Evolutionary conservation across 2,797 vertebrate genomes (phyloP), one percentile per base, ranked within the genome.

Genomic region (Esox lucius): DNA sequence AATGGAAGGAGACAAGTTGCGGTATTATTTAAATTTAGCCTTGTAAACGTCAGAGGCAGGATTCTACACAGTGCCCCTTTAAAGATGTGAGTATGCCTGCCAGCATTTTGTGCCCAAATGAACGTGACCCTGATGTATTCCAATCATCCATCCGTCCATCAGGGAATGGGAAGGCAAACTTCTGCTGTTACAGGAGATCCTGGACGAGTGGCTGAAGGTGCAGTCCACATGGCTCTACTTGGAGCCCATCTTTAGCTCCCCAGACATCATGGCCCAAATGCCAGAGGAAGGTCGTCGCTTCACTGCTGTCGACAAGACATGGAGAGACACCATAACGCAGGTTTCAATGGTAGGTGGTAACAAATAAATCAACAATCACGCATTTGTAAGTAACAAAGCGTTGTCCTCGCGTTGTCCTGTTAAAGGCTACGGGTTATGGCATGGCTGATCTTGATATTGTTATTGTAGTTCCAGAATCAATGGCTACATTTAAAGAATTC

Each of bases 191-290:
- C 96, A 96, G 84, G 95, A 97, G 78, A 94, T 96, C 74, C 87
- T 97, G 87, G 95, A 96, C 67, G 95, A 96, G 68, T 96, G 96
- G 96, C 90, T 96, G 56, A 97, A 96, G 83, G 94, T 96, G 74
- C 97, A 97, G 87, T 92, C 93, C 80, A 94, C 95, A 0, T 97
- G 96, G 94, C 92, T 97, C 2, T 96, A 96, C 84, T 90, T 97
- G 84, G 95, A 97, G 80, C 95, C 95, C 66, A 92, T 97, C 85
- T 98, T 97, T 87, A 95, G 94, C 86, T 98, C 96, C 64, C 95
- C 96, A 0, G 96, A 97, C 84, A 96, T 97, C 79, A 93, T 94
- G 94, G 92, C 92, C 77, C 95, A 97, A 83, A 96, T 98, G 95
- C 96, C 96, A 0, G 94, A 96, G 78, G 95, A 97, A 86, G 90